These are phyloP conservation scores for Limnodromus scolopaceus DNA, from an alignment of 2,797 vertebrate genomes.

Conservation along the genomic window DNA sequence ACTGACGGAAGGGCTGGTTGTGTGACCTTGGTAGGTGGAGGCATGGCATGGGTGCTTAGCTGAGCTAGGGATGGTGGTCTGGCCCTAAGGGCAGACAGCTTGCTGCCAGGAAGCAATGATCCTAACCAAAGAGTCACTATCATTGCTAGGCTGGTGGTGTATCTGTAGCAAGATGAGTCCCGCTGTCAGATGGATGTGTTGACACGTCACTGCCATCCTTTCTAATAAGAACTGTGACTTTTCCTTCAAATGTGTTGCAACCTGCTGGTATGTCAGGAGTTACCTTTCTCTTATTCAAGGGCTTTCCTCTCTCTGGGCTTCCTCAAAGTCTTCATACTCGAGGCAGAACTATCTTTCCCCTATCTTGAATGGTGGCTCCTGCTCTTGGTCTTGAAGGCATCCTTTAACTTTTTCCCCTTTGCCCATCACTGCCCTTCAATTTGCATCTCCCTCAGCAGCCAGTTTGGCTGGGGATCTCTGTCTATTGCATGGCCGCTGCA, in stretches of 20 bases:
- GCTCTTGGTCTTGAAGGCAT: not conserved
- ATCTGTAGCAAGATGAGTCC: not conserved
- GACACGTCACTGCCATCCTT: not conserved
- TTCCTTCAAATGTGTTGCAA: not conserved
- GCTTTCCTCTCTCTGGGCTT: not conserved
- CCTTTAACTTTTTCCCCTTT: not conserved
- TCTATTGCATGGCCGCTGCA: not conserved
- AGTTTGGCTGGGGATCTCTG: not conserved
- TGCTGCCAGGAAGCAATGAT: not conserved
- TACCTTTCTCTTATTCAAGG: not conserved
- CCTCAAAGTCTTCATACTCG: not conserved
- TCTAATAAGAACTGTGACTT: not conserved
- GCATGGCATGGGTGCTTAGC: not conserved
- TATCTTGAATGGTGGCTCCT: not conserved
- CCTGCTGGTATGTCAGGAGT: not conserved
- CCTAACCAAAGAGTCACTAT: not conserved
- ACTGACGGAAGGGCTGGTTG: not conserved
- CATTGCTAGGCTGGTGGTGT: not conserved
- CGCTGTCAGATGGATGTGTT: not conserved
- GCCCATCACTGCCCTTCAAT: accelerated
- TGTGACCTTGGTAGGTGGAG: not conserved
- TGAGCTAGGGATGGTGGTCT: not conserved
- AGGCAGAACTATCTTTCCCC: not conserved
- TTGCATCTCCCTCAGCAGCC: not conserved
- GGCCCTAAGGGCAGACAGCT: not conserved